Conservation (phyloP, 2,888 invertebrate species). For the Dascillus cervinus region DNA sequence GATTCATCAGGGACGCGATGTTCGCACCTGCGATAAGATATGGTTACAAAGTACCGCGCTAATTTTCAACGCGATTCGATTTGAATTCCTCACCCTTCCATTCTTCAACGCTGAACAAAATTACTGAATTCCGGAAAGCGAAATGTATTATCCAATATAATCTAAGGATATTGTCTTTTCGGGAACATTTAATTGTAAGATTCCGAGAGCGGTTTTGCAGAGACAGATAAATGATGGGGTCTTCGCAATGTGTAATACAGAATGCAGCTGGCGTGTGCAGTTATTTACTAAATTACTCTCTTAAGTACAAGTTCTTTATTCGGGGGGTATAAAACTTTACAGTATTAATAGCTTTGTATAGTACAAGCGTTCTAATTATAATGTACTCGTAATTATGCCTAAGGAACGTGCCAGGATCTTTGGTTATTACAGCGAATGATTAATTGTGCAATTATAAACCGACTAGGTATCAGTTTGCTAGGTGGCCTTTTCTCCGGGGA, state of each 20-base stretch:
- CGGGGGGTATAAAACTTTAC: conserved; percentile 13
- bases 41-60: conserved; percentile 22
- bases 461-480: conserved; percentile 29
- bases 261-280: conserved; percentile 9
- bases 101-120: conserved; percentile 26
- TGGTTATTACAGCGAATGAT: conserved; percentile 27
- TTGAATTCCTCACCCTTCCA: conserved; percentile 21
- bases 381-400: conserved; percentile 26
- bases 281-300: conserved; percentile 15
- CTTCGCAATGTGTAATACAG: conserved; percentile 3
- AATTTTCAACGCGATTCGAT: conserved; percentile 26
- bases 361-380: conserved; percentile 18
- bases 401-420: conserved; percentile 22
- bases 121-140: conserved; percentile 34
- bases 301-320: conserved; percentile 15
- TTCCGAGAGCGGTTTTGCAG: conserved; percentile 19
- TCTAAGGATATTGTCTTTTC: conserved; percentile 36
- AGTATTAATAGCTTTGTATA: conserved; percentile 18
- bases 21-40: conserved; percentile 20
- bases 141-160: conserved; percentile 41
- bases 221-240: conserved; percentile 7
- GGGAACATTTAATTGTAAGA: conserved; percentile 33
- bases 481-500: conserved; percentile 21
- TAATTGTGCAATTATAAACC: conserved; percentile 28
- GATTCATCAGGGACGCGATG: conserved; percentile 7